phyloP scores from a whole-genome alignment of 2,888 invertebrate species.

The Strigamia maritima region DNA sequence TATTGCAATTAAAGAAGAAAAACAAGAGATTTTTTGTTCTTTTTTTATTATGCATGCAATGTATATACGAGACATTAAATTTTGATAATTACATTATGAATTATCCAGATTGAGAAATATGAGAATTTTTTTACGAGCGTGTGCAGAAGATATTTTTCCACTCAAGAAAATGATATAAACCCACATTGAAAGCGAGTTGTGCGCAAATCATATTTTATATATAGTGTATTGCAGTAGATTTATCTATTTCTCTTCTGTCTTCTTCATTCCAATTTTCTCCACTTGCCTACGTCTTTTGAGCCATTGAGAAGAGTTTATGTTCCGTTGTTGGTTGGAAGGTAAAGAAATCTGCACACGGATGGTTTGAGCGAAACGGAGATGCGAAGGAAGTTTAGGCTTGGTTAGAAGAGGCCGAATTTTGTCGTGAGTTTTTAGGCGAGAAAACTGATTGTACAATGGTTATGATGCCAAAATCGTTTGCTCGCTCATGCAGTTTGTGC shows the following conservation, averaged over 20 bases:
- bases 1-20: too few species aligned
- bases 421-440: slow-evolving; percentile 13
- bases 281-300: neutral
- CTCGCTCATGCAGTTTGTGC: slow-evolving; percentile 14
- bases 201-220: neutral
- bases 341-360: slow-evolving; percentile 27
- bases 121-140: neutral
- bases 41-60: too few species aligned
- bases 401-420: neutral
- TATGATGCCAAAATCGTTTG: slow-evolving; percentile 21
- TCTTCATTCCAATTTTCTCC: slow-evolving; percentile 16
- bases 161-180: neutral
- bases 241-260: slow-evolving; percentile 2
- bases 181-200: neutral
- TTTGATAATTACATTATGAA: neutral
- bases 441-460: slow-evolving; percentile 4
- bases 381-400: neutral
- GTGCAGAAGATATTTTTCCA: neutral
- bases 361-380: slow-evolving; percentile 15
- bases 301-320: slow-evolving; percentile 13
- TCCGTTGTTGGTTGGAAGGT: slow-evolving; percentile 13
- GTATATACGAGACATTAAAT: neutral
- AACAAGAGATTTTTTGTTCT: too few species aligned
- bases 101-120: neutral
- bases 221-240: neutral